Evolutionary conservation across 1,140 invertebrate species (phyloP).

Genomic region (Drepana arcuata): DNA sequence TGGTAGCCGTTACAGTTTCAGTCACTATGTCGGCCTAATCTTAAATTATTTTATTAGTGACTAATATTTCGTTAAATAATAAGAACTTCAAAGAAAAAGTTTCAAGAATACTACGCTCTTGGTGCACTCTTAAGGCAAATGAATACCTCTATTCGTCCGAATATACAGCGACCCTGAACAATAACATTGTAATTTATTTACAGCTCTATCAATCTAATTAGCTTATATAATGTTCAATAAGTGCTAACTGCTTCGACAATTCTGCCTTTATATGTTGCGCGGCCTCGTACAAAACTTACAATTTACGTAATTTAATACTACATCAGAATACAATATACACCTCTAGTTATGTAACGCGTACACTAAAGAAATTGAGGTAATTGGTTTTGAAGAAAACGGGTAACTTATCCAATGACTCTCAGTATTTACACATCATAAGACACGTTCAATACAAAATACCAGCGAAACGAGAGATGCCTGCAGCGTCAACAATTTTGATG

Average conservation of each 20-base stretch:
- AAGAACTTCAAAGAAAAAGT: slow-evolving; percentile 23
- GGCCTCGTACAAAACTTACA: slow-evolving; percentile 39
- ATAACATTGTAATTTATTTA: slow-evolving; percentile 44
- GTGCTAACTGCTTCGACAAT: slow-evolving; percentile 21
- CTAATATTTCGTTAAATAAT: slow-evolving; percentile 39
- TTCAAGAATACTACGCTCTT: slow-evolving; percentile 29
- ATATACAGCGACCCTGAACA: slow-evolving; percentile 14
- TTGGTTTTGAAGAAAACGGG: slow-evolving; percentile 62
- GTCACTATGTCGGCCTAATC: slow-evolving; percentile 25
- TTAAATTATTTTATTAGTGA: slow-evolving; percentile 32
- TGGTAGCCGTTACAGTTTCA: too few species aligned
- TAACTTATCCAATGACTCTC: slow-evolving; percentile 62
- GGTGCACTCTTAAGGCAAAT: slow-evolving; percentile 21
- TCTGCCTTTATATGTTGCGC: slow-evolving; percentile 38
- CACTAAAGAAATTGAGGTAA: slow-evolving; percentile 68
- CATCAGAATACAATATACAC: slow-evolving; percentile 44
- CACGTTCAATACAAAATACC: slow-evolving; percentile 13
- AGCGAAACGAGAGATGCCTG: slow-evolving; percentile 6
- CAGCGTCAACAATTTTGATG: slow-evolving; percentile 15
- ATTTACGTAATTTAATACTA: slow-evolving; percentile 42
- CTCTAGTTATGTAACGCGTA: slow-evolving; percentile 39
- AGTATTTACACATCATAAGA: slow-evolving; percentile 51
- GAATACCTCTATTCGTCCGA: slow-evolving; percentile 12
- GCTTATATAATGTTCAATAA: slow-evolving; percentile 24
- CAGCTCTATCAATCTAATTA: slow-evolving; percentile 36